Percentiles rank a stretch among this genome's conserved stretches.
phyloP scores from a whole-genome alignment of 2,888 invertebrate species.

The Coecobrya sp. region DNA sequence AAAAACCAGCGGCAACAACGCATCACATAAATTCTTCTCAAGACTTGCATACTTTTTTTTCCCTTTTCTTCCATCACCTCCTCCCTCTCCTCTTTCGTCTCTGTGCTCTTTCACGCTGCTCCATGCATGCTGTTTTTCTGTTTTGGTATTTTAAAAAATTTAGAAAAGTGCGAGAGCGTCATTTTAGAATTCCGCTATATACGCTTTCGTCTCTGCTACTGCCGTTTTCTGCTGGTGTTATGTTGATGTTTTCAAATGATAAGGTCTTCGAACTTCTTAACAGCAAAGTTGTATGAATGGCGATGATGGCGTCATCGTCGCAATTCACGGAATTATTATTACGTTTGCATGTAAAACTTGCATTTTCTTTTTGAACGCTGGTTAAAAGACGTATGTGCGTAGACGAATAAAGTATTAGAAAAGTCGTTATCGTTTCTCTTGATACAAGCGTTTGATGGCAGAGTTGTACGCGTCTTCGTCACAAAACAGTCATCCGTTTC shows the following conservation, averaged over 20 bases:
- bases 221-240: background rate
- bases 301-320: background rate
- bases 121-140: slow-evolving; percentile 12
- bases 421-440: background rate
- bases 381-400: background rate
- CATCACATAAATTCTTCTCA: slow-evolving; percentile 36
- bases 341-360: slow-evolving; percentile 19
- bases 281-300: background rate
- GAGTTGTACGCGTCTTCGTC: background rate
- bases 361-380: background rate
- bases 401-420: background rate
- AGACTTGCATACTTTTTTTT: slow-evolving; percentile 2
- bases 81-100: background rate
- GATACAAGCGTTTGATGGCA: background rate
- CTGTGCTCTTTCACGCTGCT: background rate
- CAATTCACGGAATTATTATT: background rate
- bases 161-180: background rate
- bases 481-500: slow-evolving; percentile 11
- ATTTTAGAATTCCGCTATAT: background rate
- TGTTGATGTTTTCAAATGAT: slow-evolving; percentile 24
- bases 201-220: background rate
- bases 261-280: slow-evolving; percentile 60
- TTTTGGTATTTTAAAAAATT: slow-evolving; percentile 5
- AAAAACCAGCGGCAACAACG: slow-evolving; percentile 40
- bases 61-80: background rate